A percentile compares a stretch with the other conserved stretches of the same genome.
These are phyloP conservation scores for Sebastes taczanowskii DNA, from an alignment of 2,797 vertebrate genomes.

Conservation along the genomic window DNA sequence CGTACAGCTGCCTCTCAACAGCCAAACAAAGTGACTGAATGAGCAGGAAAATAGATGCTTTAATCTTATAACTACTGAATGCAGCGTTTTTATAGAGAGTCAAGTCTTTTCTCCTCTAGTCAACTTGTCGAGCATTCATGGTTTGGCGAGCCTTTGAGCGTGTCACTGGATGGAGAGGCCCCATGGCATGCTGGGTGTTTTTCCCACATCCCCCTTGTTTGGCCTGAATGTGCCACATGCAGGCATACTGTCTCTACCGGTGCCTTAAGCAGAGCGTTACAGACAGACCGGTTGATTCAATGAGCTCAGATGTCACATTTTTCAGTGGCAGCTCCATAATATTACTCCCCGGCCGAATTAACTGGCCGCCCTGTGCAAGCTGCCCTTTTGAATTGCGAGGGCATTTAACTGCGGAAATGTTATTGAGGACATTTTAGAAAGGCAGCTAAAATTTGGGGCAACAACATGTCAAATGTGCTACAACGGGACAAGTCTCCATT, in stretches of 20 bases:
- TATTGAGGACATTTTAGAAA: constrained; percentile 5
- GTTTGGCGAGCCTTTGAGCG: constrained; percentile 51
- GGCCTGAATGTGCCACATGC: constrained; percentile 73
- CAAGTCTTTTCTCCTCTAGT: constrained; percentile 51
- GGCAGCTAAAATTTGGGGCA: constrained; percentile 9
- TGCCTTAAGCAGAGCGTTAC: constrained; percentile 16
- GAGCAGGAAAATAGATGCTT: constrained; percentile 49
- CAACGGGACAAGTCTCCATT: constrained; percentile 6
- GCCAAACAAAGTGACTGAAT: constrained; percentile 46
- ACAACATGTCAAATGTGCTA: constrained; percentile 31
- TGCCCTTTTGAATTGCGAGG: constrained; percentile 18
- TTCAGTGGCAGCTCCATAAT: constrained; percentile 54
- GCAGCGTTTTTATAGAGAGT: constrained; percentile 40
- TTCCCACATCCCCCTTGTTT: constrained; percentile 67
- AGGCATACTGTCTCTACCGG: constrained; percentile 54
- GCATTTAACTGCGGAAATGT: constrained; percentile 26
- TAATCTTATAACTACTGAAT: constrained; percentile 51
- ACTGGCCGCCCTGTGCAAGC: constrained; percentile 5
- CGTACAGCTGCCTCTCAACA: constrained; percentile 13
- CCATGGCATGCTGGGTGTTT: constrained; percentile 52
- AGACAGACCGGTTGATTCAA: constrained; percentile 42
- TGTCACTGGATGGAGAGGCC: constrained; percentile 55
- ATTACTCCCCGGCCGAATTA: constrained; percentile 29
- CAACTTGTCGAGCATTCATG: constrained; percentile 66
- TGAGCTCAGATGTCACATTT: constrained; percentile 55